Conservation (phyloP, 2,113 vertebrate genomes). For the Danio rerio region DNA sequence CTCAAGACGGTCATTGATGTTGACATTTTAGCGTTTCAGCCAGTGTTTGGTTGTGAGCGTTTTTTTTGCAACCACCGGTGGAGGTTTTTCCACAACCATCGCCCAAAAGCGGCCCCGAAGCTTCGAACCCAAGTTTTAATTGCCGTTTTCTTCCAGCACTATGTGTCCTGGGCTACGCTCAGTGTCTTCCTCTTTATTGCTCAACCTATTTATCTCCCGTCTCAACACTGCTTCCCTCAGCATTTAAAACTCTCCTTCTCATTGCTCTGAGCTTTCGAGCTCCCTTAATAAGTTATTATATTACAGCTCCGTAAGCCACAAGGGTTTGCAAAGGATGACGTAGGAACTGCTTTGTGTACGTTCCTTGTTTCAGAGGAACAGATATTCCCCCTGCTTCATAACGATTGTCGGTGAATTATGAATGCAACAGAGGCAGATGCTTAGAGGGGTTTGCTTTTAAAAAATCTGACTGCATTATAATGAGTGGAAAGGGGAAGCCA, state of each 20-base stretch:
- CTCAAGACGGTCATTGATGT: conserved; percentile 1
- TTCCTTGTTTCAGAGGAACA: conserved; percentile 7
- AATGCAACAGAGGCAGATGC: background rate
- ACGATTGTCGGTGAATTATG: background rate
- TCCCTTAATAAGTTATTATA: conserved; percentile 49
- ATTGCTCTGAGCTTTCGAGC: conserved; percentile 39
- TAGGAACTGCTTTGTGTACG: conserved; percentile 1
- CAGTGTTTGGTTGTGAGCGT: conserved; percentile 15
- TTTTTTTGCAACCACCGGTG: conserved; percentile 17
- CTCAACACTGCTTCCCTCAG: conserved; percentile 36
- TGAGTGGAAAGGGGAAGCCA: background rate
- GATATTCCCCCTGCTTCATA: background rate
- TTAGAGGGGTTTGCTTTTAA: background rate
- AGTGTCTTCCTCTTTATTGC: conserved; percentile 43
- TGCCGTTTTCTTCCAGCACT: conserved; percentile 15
- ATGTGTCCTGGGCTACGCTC: conserved; percentile 28
- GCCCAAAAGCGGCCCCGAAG: background rate
- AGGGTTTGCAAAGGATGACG: conserved; percentile 9
- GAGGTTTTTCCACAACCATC: background rate
- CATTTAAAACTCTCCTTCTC: conserved; percentile 39
- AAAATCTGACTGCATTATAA: background rate
- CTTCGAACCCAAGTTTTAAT: conserved; percentile 29
- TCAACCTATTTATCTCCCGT: conserved; percentile 14
- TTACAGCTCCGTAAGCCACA: background rate
- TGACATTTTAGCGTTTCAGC: background rate